These are phyloP conservation scores for Pygathrix nemaeus DNA, from an alignment of 2,113 vertebrate species.

Conservation along the genomic window DNA sequence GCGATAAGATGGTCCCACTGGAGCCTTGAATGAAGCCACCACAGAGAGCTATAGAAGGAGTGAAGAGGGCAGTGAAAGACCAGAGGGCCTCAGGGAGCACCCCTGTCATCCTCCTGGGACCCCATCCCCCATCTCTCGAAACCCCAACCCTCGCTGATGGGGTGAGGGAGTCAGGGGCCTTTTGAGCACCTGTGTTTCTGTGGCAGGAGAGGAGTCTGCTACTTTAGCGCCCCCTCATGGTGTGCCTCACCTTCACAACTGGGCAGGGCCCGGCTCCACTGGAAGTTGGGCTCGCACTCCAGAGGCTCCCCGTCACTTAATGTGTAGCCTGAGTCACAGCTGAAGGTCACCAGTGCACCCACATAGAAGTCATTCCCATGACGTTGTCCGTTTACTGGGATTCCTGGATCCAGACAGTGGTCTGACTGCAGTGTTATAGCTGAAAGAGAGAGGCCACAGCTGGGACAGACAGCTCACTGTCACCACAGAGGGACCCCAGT, in stretches of 20 bases:
- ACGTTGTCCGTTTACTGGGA: conserved; percentile 96
- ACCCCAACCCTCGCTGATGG: background rate
- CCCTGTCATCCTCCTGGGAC: background rate
- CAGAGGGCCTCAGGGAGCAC: background rate
- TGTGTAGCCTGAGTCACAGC: conserved; percentile 95
- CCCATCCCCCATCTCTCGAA: background rate
- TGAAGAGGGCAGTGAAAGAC: background rate
- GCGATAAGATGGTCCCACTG: conserved; percentile 95
- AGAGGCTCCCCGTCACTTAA: conserved; percentile 92
- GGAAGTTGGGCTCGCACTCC: conserved; percentile 98
- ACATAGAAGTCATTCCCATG: conserved; percentile 98
- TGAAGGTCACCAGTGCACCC: conserved; percentile 95
- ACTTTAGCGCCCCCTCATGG: fast-evolving
- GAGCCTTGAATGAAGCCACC: conserved; percentile 97
- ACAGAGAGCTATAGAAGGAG: conserved; percentile 89
- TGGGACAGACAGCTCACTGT: background rate
- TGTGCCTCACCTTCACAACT: conserved; percentile 93
- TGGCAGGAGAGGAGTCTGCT: background rate
- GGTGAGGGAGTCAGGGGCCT: background rate
- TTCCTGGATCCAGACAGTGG: conserved; percentile 96
- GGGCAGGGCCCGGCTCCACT: conserved; percentile 97
- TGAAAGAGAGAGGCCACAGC: conserved; percentile 75
- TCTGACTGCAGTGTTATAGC: conserved; percentile 96
- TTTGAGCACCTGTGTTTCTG: background rate
- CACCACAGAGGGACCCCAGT: background rate